These are phyloP conservation scores for Orthosia cruda DNA, from an alignment of 2,888 invertebrate species.

Conservation along the genomic window DNA sequence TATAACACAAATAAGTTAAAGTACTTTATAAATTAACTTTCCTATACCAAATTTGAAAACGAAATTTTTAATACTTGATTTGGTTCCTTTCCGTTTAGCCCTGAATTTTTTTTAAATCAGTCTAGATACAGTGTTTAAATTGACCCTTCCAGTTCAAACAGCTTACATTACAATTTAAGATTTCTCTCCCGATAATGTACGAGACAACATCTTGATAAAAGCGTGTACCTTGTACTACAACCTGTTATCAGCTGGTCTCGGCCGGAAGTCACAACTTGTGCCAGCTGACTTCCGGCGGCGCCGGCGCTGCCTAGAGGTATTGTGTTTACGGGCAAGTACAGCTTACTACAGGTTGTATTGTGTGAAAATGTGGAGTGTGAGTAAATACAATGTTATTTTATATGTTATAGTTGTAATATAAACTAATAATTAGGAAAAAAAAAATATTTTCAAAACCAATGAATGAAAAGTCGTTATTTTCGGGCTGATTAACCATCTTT, in stretches of 20 bases:
- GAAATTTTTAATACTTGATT: not conserved
- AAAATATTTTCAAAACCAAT: too few relatives aligned
- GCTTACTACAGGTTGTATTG: constrained; percentile 2
- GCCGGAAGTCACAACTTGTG: constrained; percentile 37
- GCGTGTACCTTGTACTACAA: not conserved
- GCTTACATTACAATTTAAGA: not conserved
- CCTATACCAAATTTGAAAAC: not conserved
- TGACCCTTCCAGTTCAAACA: not conserved
- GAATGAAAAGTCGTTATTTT: too few relatives aligned
- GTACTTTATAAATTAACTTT: constrained; percentile 11
- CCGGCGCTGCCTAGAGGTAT: constrained; percentile 20
- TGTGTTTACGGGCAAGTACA: constrained; percentile 15
- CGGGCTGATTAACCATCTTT: too few relatives aligned
- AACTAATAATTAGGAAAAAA: too few relatives aligned
- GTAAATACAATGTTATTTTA: not conserved
- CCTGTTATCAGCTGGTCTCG: constrained; percentile 27
- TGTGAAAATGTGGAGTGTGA: not conserved
- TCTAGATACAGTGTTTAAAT: not conserved
- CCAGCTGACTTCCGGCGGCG: constrained; percentile 52
- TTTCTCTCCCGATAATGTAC: constrained; percentile 9
- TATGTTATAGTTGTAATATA: not conserved
- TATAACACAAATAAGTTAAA: constrained; percentile 11
- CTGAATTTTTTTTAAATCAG: not conserved
- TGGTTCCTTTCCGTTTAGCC: not conserved
- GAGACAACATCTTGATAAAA: constrained; percentile 19